Evolutionary conservation across 2,113 vertebrate genomes (phyloP).

Genomic region (Podarcis muralis): DNA sequence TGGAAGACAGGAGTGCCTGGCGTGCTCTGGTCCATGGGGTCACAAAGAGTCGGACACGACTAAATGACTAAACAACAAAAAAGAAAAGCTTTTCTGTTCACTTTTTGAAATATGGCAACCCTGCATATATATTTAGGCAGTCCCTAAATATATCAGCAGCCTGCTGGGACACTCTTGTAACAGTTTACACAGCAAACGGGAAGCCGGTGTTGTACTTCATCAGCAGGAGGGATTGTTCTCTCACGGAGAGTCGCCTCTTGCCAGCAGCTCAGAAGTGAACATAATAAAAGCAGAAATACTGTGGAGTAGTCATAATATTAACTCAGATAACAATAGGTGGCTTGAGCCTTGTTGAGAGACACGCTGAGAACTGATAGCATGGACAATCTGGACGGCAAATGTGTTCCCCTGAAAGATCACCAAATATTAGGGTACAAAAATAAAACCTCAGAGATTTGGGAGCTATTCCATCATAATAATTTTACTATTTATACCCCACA

Average conservation of each 20-base stretch:
- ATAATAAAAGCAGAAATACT: neutral
- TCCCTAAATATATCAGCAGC: conserved; percentile 33
- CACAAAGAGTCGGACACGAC: too few species aligned
- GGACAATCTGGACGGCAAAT: neutral
- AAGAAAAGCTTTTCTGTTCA: too few species aligned
- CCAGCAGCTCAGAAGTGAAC: neutral
- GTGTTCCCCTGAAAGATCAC: too few species aligned
- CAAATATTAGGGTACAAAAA: neutral
- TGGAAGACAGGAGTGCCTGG: too few species aligned
- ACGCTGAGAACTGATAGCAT: neutral
- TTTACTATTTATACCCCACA: too few species aligned
- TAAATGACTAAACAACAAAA: too few species aligned
- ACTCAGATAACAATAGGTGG: neutral
- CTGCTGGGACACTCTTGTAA: conserved; percentile 59
- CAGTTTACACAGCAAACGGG: conserved; percentile 44
- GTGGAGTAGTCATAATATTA: neutral
- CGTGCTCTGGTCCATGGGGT: too few species aligned
- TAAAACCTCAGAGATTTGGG: too few species aligned
- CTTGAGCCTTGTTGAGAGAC: neutral
- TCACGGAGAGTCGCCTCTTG: neutral
- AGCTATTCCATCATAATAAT: too few species aligned
- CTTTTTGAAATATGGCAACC: too few species aligned
- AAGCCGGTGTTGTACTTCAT: neutral
- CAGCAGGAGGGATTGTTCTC: neutral
- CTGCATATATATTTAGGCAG: conserved; percentile 54